Evolutionary conservation across 2,797 vertebrate genomes (phyloP).

Genomic region (Potorous gilbertii): DNA sequence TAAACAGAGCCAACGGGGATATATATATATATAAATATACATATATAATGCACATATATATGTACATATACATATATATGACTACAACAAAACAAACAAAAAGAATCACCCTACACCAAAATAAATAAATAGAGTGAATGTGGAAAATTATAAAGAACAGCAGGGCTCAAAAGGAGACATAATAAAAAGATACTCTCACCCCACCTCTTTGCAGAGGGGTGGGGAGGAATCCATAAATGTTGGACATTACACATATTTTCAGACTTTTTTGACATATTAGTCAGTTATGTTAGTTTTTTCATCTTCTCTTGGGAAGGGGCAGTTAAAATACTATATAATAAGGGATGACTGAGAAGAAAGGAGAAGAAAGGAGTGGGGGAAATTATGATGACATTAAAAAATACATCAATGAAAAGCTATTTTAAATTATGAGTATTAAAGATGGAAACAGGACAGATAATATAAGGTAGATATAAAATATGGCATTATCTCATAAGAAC

Average conservation of each 20-base stretch:
- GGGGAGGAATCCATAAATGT: neutral
- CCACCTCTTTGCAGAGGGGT: neutral
- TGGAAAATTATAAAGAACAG: neutral
- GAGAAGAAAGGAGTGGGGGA: neutral
- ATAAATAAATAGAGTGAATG: neutral
- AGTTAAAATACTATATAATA: neutral
- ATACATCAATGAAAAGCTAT: neutral
- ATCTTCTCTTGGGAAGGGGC: neutral
- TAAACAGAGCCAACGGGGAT: neutral
- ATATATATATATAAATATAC: too few relatives aligned
- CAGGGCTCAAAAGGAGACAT: neutral
- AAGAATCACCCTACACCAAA: neutral
- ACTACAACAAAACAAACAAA: neutral
- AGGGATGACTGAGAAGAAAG: neutral
- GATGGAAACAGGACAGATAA: neutral
- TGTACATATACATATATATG: neutral
- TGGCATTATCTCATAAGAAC: neutral
- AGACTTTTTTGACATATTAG: neutral
- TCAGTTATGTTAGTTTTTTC: neutral
- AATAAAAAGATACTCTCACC: neutral
- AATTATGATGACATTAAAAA: neutral
- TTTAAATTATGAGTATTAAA: neutral
- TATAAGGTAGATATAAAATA: neutral
- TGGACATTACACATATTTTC: neutral
- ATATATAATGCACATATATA: too few relatives aligned